A percentile compares a stretch with the other conserved stretches of the same genome.
Evolutionary conservation across 2,113 vertebrate species (phyloP).

Genomic region (Motacilla tschutschensis): DNA sequence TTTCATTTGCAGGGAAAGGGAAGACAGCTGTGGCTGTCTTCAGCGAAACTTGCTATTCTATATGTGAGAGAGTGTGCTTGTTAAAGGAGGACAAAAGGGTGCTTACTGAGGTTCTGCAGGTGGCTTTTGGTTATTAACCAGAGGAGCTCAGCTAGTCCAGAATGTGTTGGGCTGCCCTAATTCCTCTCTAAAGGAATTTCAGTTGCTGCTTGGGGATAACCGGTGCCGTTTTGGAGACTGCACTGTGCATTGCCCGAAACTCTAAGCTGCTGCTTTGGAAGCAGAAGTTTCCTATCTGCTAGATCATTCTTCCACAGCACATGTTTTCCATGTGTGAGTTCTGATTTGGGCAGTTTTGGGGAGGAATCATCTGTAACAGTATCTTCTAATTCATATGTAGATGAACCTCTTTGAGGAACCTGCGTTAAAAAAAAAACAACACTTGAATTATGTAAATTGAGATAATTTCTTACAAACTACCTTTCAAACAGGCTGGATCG

Average conservation of each 20-base stretch:
- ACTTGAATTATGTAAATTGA: conserved; percentile 51
- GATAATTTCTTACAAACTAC: conserved; percentile 53
- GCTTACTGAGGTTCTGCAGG: conserved; percentile 79
- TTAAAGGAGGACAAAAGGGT: conserved; percentile 66
- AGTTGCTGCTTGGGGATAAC: conserved; percentile 34
- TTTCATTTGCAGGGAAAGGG: conserved; percentile 77
- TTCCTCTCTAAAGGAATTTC: conserved; percentile 50
- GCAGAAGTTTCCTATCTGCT: conserved; percentile 44
- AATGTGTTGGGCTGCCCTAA: conserved; percentile 68
- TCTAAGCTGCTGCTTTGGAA: conserved; percentile 30
- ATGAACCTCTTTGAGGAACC: conserved; percentile 28
- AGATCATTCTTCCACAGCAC: background rate
- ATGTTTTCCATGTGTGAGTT: conserved; percentile 8
- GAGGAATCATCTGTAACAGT: background rate
- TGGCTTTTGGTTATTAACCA: conserved; percentile 76
- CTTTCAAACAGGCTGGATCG: conserved; percentile 44
- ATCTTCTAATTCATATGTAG: conserved; percentile 51
- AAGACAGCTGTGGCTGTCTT: conserved; percentile 81
- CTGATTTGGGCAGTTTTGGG: background rate
- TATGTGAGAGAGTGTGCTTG: conserved; percentile 64
- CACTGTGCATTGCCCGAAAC: background rate
- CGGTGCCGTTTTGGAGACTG: background rate
- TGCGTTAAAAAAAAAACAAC: conserved; percentile 1
- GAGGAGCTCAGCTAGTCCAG: conserved; percentile 67
- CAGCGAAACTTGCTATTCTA: conserved; percentile 73